Evolutionary conservation across 2,797 vertebrate genomes (phyloP).

Genomic region (Geotrypetes seraphini): DNA sequence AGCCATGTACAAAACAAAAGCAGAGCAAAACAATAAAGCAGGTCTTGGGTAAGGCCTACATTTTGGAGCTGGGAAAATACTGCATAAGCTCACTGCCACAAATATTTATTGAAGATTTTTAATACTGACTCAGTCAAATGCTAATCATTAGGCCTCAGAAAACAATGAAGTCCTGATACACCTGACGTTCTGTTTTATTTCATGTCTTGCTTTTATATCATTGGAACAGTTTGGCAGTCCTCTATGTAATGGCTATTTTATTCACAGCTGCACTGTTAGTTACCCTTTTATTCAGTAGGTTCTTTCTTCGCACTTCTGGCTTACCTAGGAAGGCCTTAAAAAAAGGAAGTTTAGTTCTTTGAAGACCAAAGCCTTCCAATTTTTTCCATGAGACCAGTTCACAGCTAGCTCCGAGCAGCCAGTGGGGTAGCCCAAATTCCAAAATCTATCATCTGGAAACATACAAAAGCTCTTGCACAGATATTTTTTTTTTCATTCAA

Average conservation of each 20-base stretch:
- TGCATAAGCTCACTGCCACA: conserved; percentile 24
- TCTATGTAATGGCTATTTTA: conserved; percentile 35
- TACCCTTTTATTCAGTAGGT: conserved; percentile 70
- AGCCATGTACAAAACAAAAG: too few relatives aligned
- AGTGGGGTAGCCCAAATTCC: conserved; percentile 97
- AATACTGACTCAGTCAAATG: conserved; percentile 27
- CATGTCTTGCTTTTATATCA: conserved; percentile 36
- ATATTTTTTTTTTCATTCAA: conserved; percentile 74
- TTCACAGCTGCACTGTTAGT: conserved; percentile 39
- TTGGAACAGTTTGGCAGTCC: conserved; percentile 22
- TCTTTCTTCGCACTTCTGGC: conserved; percentile 85
- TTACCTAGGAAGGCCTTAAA: conserved; percentile 96
- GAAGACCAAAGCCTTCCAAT: conserved; percentile 96
- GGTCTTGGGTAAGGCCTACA: too few relatives aligned
- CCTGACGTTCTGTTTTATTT: conserved; percentile 44
- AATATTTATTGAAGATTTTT: conserved; percentile 29
- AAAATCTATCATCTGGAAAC: conserved; percentile 99
- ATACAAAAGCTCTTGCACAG: conserved; percentile 93
- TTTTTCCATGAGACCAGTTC: conserved; percentile 98
- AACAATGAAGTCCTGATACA: conserved; percentile 41
- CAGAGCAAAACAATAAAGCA: too few relatives aligned
- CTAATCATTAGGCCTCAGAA: conserved; percentile 33
- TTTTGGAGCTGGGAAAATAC: too few relatives aligned
- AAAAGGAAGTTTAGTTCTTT: conserved; percentile 97
- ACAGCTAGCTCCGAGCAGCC: conserved; percentile 94